phyloP scores from a whole-genome alignment of 2,888 invertebrate species.

The Acrobasis repandana region DNA sequence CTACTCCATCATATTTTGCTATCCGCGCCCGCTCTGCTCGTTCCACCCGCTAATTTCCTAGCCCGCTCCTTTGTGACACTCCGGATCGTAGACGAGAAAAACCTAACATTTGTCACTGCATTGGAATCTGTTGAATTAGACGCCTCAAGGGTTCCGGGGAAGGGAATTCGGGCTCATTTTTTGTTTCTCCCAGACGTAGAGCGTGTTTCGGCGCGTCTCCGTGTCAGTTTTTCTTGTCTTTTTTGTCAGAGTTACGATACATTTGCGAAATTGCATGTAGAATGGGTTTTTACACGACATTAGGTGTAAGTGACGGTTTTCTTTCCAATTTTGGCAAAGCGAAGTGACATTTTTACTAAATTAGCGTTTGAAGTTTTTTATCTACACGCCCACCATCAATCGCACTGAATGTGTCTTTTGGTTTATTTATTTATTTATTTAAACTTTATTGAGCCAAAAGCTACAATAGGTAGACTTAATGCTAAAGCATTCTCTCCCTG shows the following conservation, averaged over 20 bases:
- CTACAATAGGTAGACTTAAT: too few species aligned
- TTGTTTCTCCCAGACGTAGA: constrained; percentile 49
- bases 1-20: too few species aligned
- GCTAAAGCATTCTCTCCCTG: too few species aligned
- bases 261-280: constrained; percentile 22
- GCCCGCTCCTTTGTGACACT: constrained; percentile 43
- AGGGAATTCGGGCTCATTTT: constrained; percentile 63
- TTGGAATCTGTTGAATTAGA: constrained; percentile 79
- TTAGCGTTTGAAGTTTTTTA: too few species aligned
- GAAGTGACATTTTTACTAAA: neutral
- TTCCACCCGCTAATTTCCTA: constrained; percentile 26
- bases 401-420: too few species aligned
- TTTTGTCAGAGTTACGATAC: constrained; percentile 19
- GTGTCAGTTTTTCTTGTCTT: constrained; percentile 20
- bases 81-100: constrained; percentile 58
- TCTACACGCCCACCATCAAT: too few species aligned
- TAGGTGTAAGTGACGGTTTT: neutral
- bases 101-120: constrained; percentile 80
- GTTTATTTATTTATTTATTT: too few species aligned
- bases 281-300: constrained; percentile 9
- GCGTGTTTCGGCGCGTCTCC: constrained; percentile 21
- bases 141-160: constrained; percentile 57
- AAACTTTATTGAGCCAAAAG: too few species aligned
- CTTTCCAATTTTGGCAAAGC: neutral
- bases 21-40: constrained; percentile 14